Base-by-base conservation (phyloP, 2,888 invertebrate genomes). In the Ophion ventricosus region DNA sequence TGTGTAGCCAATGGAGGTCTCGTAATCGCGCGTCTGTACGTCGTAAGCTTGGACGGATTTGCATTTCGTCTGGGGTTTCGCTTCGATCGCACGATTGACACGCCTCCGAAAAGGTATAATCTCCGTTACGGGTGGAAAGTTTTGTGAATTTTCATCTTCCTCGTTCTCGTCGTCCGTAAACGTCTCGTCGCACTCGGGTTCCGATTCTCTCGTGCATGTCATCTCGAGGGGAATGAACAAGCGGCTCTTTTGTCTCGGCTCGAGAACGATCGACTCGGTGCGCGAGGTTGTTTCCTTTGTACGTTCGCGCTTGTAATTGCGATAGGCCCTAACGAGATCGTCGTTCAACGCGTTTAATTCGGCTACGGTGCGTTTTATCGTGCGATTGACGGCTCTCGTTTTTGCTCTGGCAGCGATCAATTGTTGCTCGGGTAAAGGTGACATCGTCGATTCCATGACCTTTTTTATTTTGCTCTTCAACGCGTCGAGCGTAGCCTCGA, bases 151-250 rank as follows among this genome's bases (percentile, higher is more conserved):
- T 0, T 59, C 40, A 0, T n/a, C 23, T 3, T n/a, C n/a, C n/a
- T 43, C 14, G 17, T 49, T 63, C 14, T 73, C 77, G 14, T 85
- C 82, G 0, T 89, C 89, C 0, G 80, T 43, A 0, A 88, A 83
- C 0, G 56, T 54, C 0, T 85, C 86, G 20, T 89, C 91, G 4
- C 87, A 85, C 43, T 90, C 91, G 10, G 90, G 85, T 8, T 88
- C 90, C 0, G 92, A 93, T 1, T 92, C 93, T 25, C 91, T 88
- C 0, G 83, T 84, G 23, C 93, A 93, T 2, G 69, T 86, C 93
- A 93, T 93, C 11, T 91, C 90, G 1, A 91, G 85, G 1, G 89
- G 83, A 49, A 87, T 80, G 10, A 81, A 57, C 40, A 82, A 74
- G 20, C 61, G 54, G 43, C 83, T 86, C 8, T 72, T 73, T 49